Conservation (phyloP, 2,797 vertebrate genomes). For the Peromyscus eremicus region DNA sequence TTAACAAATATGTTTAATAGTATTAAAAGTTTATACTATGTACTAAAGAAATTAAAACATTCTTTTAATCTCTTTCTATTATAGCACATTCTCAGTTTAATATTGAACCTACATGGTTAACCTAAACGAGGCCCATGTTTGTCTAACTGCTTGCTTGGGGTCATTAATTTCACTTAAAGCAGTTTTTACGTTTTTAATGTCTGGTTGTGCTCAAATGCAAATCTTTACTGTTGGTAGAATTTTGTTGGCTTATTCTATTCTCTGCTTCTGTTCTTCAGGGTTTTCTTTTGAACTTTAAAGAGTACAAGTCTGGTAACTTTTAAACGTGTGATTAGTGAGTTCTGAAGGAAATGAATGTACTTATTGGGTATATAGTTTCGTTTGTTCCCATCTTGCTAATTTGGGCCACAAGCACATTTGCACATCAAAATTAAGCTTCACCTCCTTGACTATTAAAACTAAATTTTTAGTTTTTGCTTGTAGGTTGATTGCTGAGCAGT, state of each 20-base stretch:
- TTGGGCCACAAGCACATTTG: neutral
- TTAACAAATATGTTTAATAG: conserved; percentile 43
- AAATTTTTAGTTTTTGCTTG: conserved; percentile 21
- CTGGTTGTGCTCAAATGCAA: neutral
- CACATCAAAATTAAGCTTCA: neutral
- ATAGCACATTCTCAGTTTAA: conserved; percentile 40
- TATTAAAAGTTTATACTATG: conserved; percentile 5
- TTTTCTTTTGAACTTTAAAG: conserved; percentile 16
- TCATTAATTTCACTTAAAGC: conserved; percentile 12
- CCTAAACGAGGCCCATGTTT: neutral
- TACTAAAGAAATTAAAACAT: neutral
- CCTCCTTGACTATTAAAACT: neutral
- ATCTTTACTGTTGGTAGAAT: neutral
- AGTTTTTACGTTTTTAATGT: neutral
- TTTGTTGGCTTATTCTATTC: neutral
- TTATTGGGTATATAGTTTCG: neutral
- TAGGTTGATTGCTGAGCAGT: neutral
- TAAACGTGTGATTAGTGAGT: neutral
- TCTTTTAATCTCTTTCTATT: conserved; percentile 54
- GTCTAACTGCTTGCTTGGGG: neutral
- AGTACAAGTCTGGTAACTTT: neutral
- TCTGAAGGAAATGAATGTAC: neutral
- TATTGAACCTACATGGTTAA: neutral
- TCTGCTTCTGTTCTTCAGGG: neutral
- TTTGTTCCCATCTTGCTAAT: neutral